These are phyloP conservation scores for Neodiprion virginianus DNA, from an alignment of 1,140 invertebrate species.

Conservation along the genomic window DNA sequence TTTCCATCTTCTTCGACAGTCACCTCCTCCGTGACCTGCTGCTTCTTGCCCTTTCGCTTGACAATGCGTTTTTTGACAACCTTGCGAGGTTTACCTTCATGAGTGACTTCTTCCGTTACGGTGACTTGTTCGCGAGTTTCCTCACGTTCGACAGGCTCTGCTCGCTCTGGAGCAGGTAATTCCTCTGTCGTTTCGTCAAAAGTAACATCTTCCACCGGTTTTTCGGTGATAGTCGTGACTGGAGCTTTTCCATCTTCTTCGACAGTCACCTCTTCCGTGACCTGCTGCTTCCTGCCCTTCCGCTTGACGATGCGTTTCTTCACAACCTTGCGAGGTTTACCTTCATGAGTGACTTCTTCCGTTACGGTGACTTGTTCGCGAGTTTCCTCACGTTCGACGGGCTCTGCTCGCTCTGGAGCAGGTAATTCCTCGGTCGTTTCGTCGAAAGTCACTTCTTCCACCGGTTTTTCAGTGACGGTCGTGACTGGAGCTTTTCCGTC, in stretches of 20 bases:
- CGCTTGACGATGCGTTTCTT: slow-evolving; percentile 33
- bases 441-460: slow-evolving; percentile 21
- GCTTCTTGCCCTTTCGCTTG: slow-evolving; percentile 41
- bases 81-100: slow-evolving; percentile 51
- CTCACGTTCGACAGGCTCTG: slow-evolving; percentile 32
- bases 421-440: slow-evolving; percentile 21
- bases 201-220: slow-evolving; percentile 31
- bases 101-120: slow-evolving; percentile 55
- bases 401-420: neutral
- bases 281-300: slow-evolving; percentile 40
- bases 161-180: slow-evolving; percentile 9
- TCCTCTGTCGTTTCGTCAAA: slow-evolving; percentile 26
- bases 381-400: neutral
- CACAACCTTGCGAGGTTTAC: slow-evolving; percentile 36
- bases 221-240: slow-evolving; percentile 16
- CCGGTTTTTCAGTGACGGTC: slow-evolving; percentile 21
- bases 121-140: slow-evolving; percentile 56
- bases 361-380: slow-evolving; percentile 8
- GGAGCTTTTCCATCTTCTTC: slow-evolving; percentile 41
- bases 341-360: slow-evolving; percentile 24
- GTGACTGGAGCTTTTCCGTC: slow-evolving; percentile 30
- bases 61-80: slow-evolving; percentile 38
- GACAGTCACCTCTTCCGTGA: slow-evolving; percentile 40
- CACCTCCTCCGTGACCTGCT: slow-evolving; percentile 56
- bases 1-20: slow-evolving; percentile 57